These are phyloP conservation scores for Ardeotis arabs DNA, from an alignment of 2,113 vertebrate species.

Conservation along the genomic window DNA sequence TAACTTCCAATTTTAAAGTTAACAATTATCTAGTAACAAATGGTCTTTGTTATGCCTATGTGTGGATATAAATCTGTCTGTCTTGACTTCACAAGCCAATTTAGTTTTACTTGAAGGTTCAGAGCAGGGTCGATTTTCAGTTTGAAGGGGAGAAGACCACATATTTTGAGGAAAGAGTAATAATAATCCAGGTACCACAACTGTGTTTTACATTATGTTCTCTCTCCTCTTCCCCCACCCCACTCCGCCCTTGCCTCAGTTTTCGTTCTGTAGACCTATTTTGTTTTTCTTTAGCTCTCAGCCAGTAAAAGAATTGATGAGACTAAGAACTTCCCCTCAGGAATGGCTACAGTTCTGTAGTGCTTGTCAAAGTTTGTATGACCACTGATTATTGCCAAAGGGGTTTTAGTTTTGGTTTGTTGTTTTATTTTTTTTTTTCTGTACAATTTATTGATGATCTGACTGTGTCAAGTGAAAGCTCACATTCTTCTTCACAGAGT, in stretches of 20 bases:
- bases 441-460: constrained; percentile 42
- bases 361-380: constrained; percentile 63
- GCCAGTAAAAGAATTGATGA: constrained; percentile 61
- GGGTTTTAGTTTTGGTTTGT: neutral
- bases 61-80: neutral
- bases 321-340: constrained; percentile 44
- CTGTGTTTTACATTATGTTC: constrained; percentile 37
- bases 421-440: neutral
- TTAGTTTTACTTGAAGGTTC: neutral
- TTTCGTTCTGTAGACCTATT: neutral
- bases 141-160: neutral
- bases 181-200: constrained; percentile 43
- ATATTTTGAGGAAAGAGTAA: neutral
- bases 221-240: neutral
- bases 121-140: neutral
- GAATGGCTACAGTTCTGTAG: constrained; percentile 38
- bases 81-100: neutral
- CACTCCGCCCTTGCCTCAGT: neutral
- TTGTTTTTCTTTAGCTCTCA: constrained; percentile 52
- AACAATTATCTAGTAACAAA: neutral
- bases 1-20: neutral
- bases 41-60: neutral
- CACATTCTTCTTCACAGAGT: neutral
- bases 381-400: constrained; percentile 55
- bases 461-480: constrained; percentile 13